Conservation (phyloP, 2,888 invertebrate genomes). For the Tupiocoris notatus region DNA sequence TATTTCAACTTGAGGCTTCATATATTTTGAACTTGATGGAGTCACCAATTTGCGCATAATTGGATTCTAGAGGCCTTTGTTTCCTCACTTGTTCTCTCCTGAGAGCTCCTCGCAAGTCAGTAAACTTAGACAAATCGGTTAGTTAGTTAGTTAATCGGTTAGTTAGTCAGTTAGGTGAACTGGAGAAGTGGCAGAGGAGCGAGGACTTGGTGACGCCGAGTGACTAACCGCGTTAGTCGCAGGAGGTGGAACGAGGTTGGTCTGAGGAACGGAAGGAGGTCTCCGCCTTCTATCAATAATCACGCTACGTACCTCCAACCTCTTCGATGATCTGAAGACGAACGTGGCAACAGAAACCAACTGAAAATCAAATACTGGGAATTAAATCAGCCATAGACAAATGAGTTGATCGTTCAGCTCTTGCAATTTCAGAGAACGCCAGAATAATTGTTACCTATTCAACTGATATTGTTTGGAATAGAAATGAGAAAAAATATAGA, state of each 20-base stretch:
- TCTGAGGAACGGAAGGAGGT: neutral
- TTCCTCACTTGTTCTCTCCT: neutral
- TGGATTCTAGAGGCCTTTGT: no score
- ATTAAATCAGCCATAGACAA: no score
- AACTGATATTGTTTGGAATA: no score
- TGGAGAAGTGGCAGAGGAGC: neutral
- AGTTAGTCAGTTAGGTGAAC: neutral
- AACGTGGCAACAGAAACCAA: neutral
- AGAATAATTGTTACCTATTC: no score
- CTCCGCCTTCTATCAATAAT: neutral
- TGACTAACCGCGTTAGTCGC: constrained; percentile 33
- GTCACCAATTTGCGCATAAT: no score
- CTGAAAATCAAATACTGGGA: no score
- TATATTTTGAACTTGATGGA: no score
- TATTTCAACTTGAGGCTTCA: no score
- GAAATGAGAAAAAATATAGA: no score
- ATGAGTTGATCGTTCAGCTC: no score
- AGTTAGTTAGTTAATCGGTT: constrained; percentile 12
- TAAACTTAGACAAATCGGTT: constrained; percentile 34
- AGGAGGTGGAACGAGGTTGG: neutral
- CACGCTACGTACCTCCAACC: neutral
- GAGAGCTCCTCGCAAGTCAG: neutral
- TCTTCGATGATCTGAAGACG: neutral
- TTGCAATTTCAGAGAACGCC: no score
- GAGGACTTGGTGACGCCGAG: constrained; percentile 18